These are phyloP conservation scores for Brachyalestes nurse DNA, from an alignment of 2,797 vertebrate genomes.

Conservation along the genomic window DNA sequence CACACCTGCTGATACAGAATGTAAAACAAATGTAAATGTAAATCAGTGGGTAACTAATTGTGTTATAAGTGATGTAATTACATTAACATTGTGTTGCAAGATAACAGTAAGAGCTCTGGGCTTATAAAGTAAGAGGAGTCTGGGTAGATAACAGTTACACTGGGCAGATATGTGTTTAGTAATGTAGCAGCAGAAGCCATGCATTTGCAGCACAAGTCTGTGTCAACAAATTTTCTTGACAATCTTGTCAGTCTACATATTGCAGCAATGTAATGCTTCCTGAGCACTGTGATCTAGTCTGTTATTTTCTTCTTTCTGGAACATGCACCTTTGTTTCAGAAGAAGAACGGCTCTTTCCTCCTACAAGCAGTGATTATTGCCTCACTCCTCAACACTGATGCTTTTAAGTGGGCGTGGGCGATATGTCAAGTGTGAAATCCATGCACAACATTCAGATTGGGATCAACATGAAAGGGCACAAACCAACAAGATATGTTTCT, in stretches of 20 bases:
- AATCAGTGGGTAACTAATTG: too few relatives aligned
- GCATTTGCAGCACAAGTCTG: too few relatives aligned
- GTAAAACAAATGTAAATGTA: too few relatives aligned
- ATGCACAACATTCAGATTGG: too few relatives aligned
- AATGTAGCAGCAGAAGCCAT: too few relatives aligned
- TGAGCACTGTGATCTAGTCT: background rate
- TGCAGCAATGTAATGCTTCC: background rate
- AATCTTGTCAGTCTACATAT: background rate
- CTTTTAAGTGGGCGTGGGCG: background rate
- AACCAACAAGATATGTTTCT: too few relatives aligned
- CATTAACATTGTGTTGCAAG: too few relatives aligned
- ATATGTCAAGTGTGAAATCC: too few relatives aligned
- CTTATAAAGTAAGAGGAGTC: background rate
- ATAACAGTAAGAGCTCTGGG: background rate
- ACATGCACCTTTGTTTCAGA: background rate
- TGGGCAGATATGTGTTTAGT: background rate
- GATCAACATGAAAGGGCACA: too few relatives aligned
- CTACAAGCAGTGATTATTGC: slow-evolving; percentile 27
- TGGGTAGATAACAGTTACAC: background rate
- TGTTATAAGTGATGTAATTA: too few relatives aligned
- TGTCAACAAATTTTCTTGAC: background rate
- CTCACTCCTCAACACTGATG: slow-evolving; percentile 13
- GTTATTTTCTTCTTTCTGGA: background rate
- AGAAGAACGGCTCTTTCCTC: background rate
- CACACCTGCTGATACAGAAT: too few relatives aligned